These are phyloP conservation scores for Patella vulgata DNA, from an alignment of 1,140 invertebrate species.

Conservation along the genomic window DNA sequence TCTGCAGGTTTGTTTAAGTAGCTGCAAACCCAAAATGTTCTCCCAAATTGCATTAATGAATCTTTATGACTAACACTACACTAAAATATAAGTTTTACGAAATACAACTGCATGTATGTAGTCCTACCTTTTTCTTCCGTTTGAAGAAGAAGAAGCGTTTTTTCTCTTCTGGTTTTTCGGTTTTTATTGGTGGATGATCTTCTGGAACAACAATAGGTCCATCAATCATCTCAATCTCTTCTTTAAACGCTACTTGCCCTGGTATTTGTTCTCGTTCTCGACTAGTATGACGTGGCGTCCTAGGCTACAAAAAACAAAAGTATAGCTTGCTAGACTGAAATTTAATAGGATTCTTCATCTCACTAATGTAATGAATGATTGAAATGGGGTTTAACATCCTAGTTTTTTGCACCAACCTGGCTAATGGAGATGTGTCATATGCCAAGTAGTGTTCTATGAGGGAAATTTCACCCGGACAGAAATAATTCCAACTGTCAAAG, in stretches of 20 bases:
- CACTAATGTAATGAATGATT: not conserved
- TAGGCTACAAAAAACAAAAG: slow-evolving; percentile 7
- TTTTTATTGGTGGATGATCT: slow-evolving; percentile 45
- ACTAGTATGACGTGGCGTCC: not conserved
- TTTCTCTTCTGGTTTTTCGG: slow-evolving; percentile 29
- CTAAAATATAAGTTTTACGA: no score
- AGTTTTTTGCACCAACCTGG: no score
- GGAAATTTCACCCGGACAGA: no score
- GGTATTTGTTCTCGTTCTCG: not conserved
- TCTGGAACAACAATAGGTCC: slow-evolving; percentile 48
- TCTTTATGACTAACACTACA: no score
- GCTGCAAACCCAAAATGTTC: no score
- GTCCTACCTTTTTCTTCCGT: slow-evolving; percentile 57
- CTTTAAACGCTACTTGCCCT: slow-evolving; percentile 43
- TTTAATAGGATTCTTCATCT: not conserved
- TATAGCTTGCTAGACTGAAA: not conserved
- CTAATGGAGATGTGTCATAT: no score
- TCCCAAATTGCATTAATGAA: no score
- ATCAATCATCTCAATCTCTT: slow-evolving; percentile 39
- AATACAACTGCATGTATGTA: no score
- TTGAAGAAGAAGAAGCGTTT: slow-evolving; percentile 54
- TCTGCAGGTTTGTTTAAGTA: no score
- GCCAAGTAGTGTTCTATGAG: no score
- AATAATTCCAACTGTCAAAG: no score
- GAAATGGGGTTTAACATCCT: no score